Base-by-base conservation (phyloP, 1,140 invertebrate species). In the Drosophila sulfurigaster region DNA sequence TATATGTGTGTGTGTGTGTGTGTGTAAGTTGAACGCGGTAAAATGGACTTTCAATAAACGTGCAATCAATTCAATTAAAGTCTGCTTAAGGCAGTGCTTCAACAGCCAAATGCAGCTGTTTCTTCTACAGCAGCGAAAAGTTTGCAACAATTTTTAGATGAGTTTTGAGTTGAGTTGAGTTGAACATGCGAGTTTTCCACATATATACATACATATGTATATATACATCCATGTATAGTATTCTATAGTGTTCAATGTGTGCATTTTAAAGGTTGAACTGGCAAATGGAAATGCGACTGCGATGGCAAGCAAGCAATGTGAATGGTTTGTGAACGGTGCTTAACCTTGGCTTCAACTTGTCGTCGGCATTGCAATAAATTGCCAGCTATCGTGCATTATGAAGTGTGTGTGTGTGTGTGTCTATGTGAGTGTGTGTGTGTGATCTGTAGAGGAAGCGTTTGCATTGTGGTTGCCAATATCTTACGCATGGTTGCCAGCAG, bases 381-480 rank as follows among this genome's bases (percentile, higher is more conserved):
- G 64, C 64, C 70, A 73, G 56, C 56, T 73, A 68, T 67, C 70
- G 48, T 60, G 64, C 64, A 73, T 67, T 73, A 73, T 73, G 70
- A 73, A 67, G 63, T 73, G 69, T 28, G 20, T 51, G 54, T 28
- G 20, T 51, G 54, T 13, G 15, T 25, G 30, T 13, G 16, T 20
- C 1, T 20, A 28, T 28, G 20, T 20, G 6, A 15, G 46, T 20
- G 10, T 28, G 20, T 5, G 10, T 5, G 32, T 11, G 30, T 25
- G 49, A 7, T 25, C 20, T 25, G 20, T 25, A 45, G 35, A 30
- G 11, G 56, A 35, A 64, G 63, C 63, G 54, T 43, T 54, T 75
- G 72, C 72, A 70, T 60, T 77, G 75, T 58, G 63, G 70, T 62
- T 77, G 57, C 62, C 75, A 77, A 77, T 77, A 77, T 74, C 75